A percentile compares a stretch with the other conserved stretches of the same genome.
Conservation (phyloP, 2,888 invertebrate genomes). For the Mythimna lalbum region DNA sequence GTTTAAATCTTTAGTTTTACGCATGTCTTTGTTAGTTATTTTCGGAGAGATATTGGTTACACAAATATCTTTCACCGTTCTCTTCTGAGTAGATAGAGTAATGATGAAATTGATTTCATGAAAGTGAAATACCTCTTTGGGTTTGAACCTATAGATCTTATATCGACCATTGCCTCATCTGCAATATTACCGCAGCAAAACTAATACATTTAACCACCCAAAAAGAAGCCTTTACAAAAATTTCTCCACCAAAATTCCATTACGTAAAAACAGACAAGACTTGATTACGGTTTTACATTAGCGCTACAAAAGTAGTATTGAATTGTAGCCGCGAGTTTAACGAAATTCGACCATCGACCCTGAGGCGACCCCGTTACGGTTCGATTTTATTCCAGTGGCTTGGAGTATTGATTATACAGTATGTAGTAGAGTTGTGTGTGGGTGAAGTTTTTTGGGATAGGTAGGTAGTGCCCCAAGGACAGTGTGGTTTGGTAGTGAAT, state of each 20-base stretch:
- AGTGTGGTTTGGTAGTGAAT: conserved; percentile 8
- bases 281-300: conserved; percentile 49
- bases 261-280: conserved; percentile 41
- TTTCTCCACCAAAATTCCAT: conserved; percentile 10
- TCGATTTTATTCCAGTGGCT: conserved; percentile 66
- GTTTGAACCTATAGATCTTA: too few species aligned
- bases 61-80: too few species aligned
- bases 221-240: conserved; percentile 2
- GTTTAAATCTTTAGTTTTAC: too few species aligned
- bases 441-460: conserved; percentile 14
- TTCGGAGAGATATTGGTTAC: neutral
- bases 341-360: conserved; percentile 64
- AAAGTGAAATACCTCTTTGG: too few species aligned
- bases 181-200: conserved; percentile 14
- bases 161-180: too few species aligned
- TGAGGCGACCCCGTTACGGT: conserved; percentile 65
- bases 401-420: conserved; percentile 60
- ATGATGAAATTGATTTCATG: too few species aligned
- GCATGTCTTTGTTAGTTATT: too few species aligned
- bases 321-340: conserved; percentile 41
- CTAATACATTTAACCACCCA: conserved; percentile 1
- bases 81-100: too few species aligned
- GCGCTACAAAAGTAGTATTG: conserved; percentile 41
- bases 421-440: conserved; percentile 22
- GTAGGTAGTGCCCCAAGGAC: conserved; percentile 16